phyloP scores from a whole-genome alignment of 2,113 vertebrate species.

The Willisornis vidua region DNA sequence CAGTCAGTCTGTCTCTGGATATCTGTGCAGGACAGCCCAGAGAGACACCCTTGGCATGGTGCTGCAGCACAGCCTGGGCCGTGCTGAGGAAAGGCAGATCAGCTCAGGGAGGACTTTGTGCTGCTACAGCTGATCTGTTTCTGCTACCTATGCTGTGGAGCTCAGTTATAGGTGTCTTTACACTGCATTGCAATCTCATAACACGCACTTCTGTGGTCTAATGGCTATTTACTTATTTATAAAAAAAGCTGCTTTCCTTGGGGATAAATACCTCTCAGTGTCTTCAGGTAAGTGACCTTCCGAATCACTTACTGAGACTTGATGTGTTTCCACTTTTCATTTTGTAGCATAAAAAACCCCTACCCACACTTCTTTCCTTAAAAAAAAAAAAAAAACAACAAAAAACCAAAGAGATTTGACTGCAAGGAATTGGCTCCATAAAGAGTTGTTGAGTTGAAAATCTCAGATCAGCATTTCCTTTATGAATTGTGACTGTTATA shows the following conservation, averaged over 20 bases:
- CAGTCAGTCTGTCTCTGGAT: not conserved
- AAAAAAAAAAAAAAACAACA: not conserved
- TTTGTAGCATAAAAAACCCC: not conserved
- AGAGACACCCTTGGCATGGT: not conserved
- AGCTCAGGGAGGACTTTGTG: not conserved
- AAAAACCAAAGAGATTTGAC: not conserved
- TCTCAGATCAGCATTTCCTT: not conserved
- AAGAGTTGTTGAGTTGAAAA: not conserved
- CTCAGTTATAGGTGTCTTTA: not conserved
- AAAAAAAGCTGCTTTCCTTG: not conserved
- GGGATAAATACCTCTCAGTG: not conserved
- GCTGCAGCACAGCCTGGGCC: not conserved
- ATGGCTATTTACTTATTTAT: not conserved
- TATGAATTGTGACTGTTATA: not conserved
- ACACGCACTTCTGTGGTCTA: not conserved
- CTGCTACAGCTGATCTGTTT: not conserved
- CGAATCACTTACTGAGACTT: not conserved
- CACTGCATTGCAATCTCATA: not conserved
- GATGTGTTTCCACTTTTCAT: not conserved
- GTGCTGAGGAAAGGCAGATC: not conserved
- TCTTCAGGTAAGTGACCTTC: not conserved
- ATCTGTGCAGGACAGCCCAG: not conserved
- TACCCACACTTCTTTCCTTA: not conserved
- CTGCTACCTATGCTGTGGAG: not conserved
- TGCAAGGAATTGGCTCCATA: not conserved